These are phyloP conservation scores for Amblyteles armatorius DNA, from an alignment of 2,888 invertebrate species.

Conservation along the genomic window DNA sequence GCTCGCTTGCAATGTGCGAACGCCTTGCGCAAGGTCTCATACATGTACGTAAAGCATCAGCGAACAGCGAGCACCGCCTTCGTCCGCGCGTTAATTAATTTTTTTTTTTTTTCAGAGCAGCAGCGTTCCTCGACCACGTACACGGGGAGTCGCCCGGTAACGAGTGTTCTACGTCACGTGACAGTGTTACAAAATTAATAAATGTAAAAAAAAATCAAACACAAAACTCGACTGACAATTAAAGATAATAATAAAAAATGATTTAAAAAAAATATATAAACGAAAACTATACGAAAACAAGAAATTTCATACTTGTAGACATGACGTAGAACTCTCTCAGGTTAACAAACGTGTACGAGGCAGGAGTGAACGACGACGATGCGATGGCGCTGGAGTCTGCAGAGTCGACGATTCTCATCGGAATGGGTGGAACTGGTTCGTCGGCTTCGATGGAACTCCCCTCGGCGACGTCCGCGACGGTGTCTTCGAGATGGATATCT, in stretches of 20 bases:
- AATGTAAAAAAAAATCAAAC: not conserved
- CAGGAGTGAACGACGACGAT: conserved; percentile 21
- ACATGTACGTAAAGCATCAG: conserved; percentile 71
- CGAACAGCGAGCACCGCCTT: conserved; percentile 49
- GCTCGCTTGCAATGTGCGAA: conserved; percentile 34
- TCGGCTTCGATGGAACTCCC: conserved; percentile 4
- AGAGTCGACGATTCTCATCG: not conserved
- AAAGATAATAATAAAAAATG: not conserved
- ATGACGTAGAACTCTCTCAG: conserved; percentile 54
- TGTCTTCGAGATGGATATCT: not conserved
- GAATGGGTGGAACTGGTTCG: not conserved
- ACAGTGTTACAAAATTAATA: conserved; percentile 12
- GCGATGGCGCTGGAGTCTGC: conserved; percentile 8
- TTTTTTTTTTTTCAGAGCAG: not conserved
- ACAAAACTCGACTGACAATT: conserved; percentile 6
- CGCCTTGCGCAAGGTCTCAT: conserved; percentile 74
- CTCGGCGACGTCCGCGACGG: not conserved
- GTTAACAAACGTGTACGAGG: conserved; percentile 31
- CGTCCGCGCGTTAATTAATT: conserved; percentile 2
- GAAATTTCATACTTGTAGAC: conserved; percentile 55
- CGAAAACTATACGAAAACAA: not conserved
- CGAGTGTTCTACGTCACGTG: conserved; percentile 49
- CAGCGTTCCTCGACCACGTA: conserved; percentile 36
- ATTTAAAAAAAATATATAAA: conserved; percentile 25
- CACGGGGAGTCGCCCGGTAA: conserved; percentile 17